Evolutionary conservation across 1,140 invertebrate species (phyloP).

Genomic region (Babylonia areolata): DNA sequence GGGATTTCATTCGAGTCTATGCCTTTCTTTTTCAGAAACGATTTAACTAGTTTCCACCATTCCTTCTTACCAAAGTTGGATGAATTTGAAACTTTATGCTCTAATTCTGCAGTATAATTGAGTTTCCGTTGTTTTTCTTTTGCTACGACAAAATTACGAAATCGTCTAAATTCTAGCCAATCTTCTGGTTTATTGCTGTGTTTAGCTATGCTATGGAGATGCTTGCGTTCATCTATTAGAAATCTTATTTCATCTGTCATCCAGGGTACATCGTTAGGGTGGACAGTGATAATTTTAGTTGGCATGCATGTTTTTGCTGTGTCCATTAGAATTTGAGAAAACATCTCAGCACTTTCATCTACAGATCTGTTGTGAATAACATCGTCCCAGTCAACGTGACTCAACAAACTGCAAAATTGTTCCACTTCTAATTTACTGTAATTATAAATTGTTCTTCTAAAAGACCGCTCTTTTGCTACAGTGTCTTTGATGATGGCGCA

Average conservation of each 20-base stretch:
- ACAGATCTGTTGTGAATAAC: background rate
- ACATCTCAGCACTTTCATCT: background rate
- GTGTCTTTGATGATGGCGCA: background rate
- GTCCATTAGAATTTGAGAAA: background rate
- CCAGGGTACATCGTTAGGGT: background rate
- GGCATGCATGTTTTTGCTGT: background rate
- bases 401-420: too few species aligned
- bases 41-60: background rate
- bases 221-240: background rate
- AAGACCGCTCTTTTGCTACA: background rate
- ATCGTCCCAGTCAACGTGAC: background rate
- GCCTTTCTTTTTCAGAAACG: background rate
- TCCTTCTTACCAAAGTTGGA: slow-evolving; percentile 1
- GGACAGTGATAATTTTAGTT: background rate
- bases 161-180: background rate
- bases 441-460: background rate
- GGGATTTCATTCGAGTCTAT: background rate
- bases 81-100: background rate
- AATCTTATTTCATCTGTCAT: background rate
- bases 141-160: background rate
- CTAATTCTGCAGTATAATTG: background rate
- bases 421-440: background rate
- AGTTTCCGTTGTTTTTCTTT: background rate
- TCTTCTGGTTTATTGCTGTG: background rate
- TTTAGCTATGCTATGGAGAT: background rate